These are phyloP conservation scores for Aleiodes sp. DNA, from an alignment of 1,140 invertebrate species.

Conservation along the genomic window DNA sequence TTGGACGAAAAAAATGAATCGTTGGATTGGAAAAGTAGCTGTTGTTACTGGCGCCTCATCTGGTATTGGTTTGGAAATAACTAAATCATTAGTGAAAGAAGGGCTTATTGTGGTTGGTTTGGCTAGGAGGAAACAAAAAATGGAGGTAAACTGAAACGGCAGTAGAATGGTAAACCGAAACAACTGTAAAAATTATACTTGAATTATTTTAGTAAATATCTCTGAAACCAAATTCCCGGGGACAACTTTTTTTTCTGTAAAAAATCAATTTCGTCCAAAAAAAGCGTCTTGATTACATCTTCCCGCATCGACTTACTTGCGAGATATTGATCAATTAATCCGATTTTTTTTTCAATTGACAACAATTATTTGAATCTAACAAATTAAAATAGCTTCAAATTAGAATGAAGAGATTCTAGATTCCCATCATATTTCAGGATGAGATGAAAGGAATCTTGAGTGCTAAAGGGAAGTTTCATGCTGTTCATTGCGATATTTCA, in stretches of 20 bases:
- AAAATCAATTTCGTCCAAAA: too few relatives aligned
- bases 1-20: conserved; percentile 60
- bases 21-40: conserved; percentile 70
- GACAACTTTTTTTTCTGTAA: too few relatives aligned
- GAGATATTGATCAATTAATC: too few relatives aligned
- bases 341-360: too few relatives aligned
- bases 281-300: too few relatives aligned
- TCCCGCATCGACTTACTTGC: too few relatives aligned
- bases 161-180: too few relatives aligned
- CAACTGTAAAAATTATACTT: too few relatives aligned
- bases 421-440: conserved; percentile 28
- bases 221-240: too few relatives aligned
- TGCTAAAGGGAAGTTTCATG: conserved; percentile 48
- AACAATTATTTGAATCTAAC: background rate
- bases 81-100: conserved; percentile 58
- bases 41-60: conserved; percentile 72
- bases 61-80: conserved; percentile 68
- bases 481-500: conserved; percentile 69
- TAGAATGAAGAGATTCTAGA: background rate
- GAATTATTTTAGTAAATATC: too few relatives aligned
- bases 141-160: conserved; percentile 62
- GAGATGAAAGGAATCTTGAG: conserved; percentile 33
- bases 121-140: conserved; percentile 63
- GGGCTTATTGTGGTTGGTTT: conserved; percentile 71
- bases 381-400: background rate